Percentiles rank a stretch among this genome's conserved stretches.
phyloP scores from a whole-genome alignment of 1,140 invertebrate species.

The Agraylea sexmaculata region DNA sequence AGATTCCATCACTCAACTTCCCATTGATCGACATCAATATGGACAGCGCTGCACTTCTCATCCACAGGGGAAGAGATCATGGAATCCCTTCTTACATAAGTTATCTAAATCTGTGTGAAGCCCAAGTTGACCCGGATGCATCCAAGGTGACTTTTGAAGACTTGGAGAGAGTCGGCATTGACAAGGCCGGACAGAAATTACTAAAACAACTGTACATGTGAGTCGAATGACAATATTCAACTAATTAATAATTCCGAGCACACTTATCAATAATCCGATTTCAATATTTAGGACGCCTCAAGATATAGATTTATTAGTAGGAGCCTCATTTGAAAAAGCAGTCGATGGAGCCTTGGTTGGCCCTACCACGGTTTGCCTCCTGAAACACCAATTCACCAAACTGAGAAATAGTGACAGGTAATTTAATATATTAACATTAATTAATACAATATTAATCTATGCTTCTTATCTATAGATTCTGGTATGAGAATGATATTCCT shows the following conservation, averaged over 20 bases:
- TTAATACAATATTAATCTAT: conserved; percentile 2
- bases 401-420: conserved; percentile 63
- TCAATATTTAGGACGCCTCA: conserved; percentile 46
- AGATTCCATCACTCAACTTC: conserved; percentile 38
- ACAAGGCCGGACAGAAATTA: conserved; percentile 41
- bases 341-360: conserved; percentile 69
- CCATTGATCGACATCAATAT: conserved; percentile 23
- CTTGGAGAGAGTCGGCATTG: conserved; percentile 50
- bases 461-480: conserved; percentile 52
- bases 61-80: conserved; percentile 76
- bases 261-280: conserved; percentile 9
- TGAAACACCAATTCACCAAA: conserved; percentile 68
- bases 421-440: conserved; percentile 2
- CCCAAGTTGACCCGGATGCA: conserved; percentile 29
- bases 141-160: conserved; percentile 46
- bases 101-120: conserved; percentile 59
- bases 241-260: neutral
- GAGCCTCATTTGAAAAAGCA: conserved; percentile 72
- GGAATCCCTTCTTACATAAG: conserved; percentile 77
- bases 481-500: conserved; percentile 92
- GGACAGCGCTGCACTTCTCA: conserved; percentile 41
- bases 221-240: conserved; percentile 11
- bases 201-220: conserved; percentile 54
- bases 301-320: conserved; percentile 79
- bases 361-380: conserved; percentile 74